Conservation (phyloP, 2,888 invertebrate species). For the Ophion ventricosus region DNA sequence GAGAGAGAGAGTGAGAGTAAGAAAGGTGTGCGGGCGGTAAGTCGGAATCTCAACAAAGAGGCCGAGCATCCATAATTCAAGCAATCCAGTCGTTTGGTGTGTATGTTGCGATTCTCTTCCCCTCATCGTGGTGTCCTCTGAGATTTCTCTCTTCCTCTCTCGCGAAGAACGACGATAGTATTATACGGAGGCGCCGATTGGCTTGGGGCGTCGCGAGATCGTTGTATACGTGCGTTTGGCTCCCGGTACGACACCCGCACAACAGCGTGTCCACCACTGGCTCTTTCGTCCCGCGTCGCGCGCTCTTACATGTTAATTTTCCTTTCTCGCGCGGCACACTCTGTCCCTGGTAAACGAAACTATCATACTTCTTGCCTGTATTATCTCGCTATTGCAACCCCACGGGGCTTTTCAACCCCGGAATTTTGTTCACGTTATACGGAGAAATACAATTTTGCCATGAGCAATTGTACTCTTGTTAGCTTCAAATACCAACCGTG, state of each 20-base stretch:
- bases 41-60: constrained; percentile 77
- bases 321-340: constrained; percentile 35
- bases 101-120: constrained; percentile 54
- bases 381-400: constrained; percentile 30
- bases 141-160: constrained; percentile 59
- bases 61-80: constrained; percentile 81
- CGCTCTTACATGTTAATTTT: constrained; percentile 73
- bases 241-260: constrained; percentile 65
- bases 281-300: constrained; percentile 59
- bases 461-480: not conserved
- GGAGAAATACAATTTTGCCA: not conserved
- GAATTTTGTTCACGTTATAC: not conserved
- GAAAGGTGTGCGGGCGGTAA: constrained; percentile 66
- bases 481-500: not conserved
- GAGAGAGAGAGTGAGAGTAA: not conserved
- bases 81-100: constrained; percentile 78
- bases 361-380: constrained; percentile 14
- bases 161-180: constrained; percentile 61
- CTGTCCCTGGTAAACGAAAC: not conserved
- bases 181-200: constrained; percentile 76
- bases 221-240: constrained; percentile 45
- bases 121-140: constrained; percentile 12
- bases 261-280: constrained; percentile 50
- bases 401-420: constrained; percentile 12
- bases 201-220: constrained; percentile 66